Base-by-base conservation (phyloP, 2,888 invertebrate genomes). In the Polyommatus iphigenia region DNA sequence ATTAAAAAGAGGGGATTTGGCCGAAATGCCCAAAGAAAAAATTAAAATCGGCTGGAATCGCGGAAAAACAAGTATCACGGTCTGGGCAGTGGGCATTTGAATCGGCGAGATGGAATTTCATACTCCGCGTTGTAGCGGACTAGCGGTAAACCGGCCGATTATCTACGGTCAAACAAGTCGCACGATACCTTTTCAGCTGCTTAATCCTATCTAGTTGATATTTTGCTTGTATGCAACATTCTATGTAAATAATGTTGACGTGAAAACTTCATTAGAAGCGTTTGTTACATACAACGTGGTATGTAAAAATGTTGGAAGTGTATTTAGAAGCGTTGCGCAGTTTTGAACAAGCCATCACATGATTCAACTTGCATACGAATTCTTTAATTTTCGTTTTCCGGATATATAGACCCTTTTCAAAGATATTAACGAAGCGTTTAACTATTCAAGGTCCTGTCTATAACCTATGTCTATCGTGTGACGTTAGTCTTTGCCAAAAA, bases 91-190 rank as follows among this genome's bases (percentile, higher is more conserved):
- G 59, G 20, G 24, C 46, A 73, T 73, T 50, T 54, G 75, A 29
- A 18, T 75, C 75, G 29, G 29, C 13, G 50, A 75, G 54, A 75
- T 75, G 75, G 75, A 75, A 75, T 54, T 75, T 50, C 46, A 75
- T 75, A 75, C 67, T 67, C 75, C 24, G 54, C 29, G 75, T 15
- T 75, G 76, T 80, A 80, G 79, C 81, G 78, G 79, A 77, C 78
- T 80, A 80, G 79, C 81, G 78, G 79, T 78, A 79, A 79, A 67
- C 72, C 73, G 77, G 77, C 77, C 76, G 79, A 80, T 81, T 81
- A 79, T 80, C 78, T 77, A 77, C 79, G 77, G 73, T 78, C 75
- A 75, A 75, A 50, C 75, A 50, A 75, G 46, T 75, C 75, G 46
- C 50, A 24, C 75, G 75, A 71, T 71, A 24, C 50, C 75, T 29